phyloP scores from a whole-genome alignment of 1,140 invertebrate genomes.

The Zaprionus kolodkinae region DNA sequence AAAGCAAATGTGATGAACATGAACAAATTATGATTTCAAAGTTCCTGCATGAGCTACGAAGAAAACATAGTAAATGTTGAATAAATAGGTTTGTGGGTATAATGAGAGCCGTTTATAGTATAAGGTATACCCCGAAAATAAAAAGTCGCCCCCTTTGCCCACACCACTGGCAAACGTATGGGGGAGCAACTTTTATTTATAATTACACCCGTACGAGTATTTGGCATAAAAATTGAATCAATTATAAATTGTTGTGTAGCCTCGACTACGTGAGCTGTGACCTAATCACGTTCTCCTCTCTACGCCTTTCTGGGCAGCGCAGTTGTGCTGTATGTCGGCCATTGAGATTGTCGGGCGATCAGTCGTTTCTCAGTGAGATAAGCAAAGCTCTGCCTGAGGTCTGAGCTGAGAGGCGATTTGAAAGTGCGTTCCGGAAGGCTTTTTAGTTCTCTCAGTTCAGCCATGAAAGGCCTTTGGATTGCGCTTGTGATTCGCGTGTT shows the following conservation, averaged over 20 bases:
- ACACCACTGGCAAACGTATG: neutral
- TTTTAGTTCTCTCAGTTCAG: slow-evolving; percentile 38
- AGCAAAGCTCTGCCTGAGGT: slow-evolving; percentile 7
- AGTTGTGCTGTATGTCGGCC: neutral
- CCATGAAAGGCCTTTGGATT: slow-evolving; percentile 53
- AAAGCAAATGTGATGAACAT: neutral
- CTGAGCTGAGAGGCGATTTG: slow-evolving; percentile 27
- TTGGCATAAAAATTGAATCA: slow-evolving; percentile 11
- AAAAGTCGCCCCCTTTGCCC: neutral
- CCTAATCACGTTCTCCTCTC: slow-evolving; percentile 41
- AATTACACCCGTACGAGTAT: slow-evolving; percentile 12
- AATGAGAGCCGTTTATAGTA: neutral
- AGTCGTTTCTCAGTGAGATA: neutral
- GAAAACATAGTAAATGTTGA: neutral
- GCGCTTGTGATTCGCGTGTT: neutral
- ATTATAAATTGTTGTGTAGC: slow-evolving; percentile 1
- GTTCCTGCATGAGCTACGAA: neutral
- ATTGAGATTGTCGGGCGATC: neutral
- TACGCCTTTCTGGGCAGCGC: slow-evolving; percentile 3
- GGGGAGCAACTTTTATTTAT: neutral
- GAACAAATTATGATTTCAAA: neutral
- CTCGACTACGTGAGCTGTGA: slow-evolving; percentile 31
- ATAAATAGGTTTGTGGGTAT: neutral
- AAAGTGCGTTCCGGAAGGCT: slow-evolving; percentile 62
- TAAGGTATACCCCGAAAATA: no score